Evolutionary conservation across 2,888 invertebrate species (phyloP), one percentile per base, ranked within the genome.

Genomic region (Rhamphomyia laevipes): DNA sequence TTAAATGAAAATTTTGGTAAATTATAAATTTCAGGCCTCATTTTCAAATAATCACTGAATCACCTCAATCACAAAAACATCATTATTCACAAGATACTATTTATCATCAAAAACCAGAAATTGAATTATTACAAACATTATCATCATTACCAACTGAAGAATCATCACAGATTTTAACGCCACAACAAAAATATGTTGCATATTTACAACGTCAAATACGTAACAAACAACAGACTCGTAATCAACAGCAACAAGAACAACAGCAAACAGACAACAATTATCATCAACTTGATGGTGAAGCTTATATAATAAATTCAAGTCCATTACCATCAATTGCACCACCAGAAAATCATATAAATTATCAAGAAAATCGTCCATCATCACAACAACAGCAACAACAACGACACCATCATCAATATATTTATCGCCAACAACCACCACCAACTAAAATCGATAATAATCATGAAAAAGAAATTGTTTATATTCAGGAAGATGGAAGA

Each of bases 181-280:
- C 69, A 42, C 66, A 68, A 58, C 63, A 68, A 55, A 67, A 67
- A 53, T 68, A 69, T 56, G 66, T 69, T 49, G 58, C 61, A 48
- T 69, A 65, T 58, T 62, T 69, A 56, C 66, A 66, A 49, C 67
- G 68, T 55, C 67, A 67, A 53, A 56, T 66, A 55, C 55, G 56
- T 42, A 57, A 59, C 55, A 60, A 62, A 42, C 35, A 40, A 23
- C 45, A 35, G 23, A 43, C 38, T 11, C 43, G 33, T 45, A 16
- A 47, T 17, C 43, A 30, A 45, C 51, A 30, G 51, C 56, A 54
- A n/a, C 55, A 49, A 30, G 46, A 15, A 15, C n/a, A 12, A 10
- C 9, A 44, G 18, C 17, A 33, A 44, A 6, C 21, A 2, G 23
- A 10, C 6, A 15, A 13, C 6, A 10, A 42, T 15, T 10, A 21